Evolutionary conservation across 1,140 invertebrate species (phyloP), one percentile per base, ranked within the genome.

Genomic region (Eriosoma lanigerum): DNA sequence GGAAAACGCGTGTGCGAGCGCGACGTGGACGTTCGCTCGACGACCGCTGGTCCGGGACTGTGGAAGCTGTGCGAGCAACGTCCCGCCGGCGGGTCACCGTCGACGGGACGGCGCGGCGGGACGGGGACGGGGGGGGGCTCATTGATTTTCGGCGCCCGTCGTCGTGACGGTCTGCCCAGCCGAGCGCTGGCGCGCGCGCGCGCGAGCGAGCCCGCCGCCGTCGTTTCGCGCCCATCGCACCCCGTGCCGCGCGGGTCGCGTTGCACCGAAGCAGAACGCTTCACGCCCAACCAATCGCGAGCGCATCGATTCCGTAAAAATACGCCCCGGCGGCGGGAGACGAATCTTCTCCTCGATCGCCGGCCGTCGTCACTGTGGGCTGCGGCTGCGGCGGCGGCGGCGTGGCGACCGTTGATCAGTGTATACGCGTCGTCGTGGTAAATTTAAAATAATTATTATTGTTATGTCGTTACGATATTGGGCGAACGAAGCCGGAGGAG

Each of bases 391-490:
- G n/a, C n/a, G 52, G 52, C 1, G n/a, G 21, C 66, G 21, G 3
- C 21, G 44, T 2, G 66, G 8, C 13, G 17, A 19, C 38, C 68
- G 54, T 13, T 82, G 58, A 24, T n/a, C n/a, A n/a, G 83, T 76
- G 46, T 87, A 88, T 48, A 15, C 46, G 10, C 50, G 66, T 70
- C n/a, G 68, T 72, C 17, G 48, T 72, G 52, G 68, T 52, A 52
- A n/a, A 52, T 50, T 29, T 72, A 72, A 52, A 52, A 72, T 72
- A 52, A 72, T 72, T 72, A 72, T 72, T 8, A 38, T 38, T 8
- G 32, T 38, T 38, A 4, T 38, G n/a, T n/a, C 66, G 46, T 50
- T 19, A 19, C 66, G 66, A 46, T 52, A 17, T 12, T 19, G 50
- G 50, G 3, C 15, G 50, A 17, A 52, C 15, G 50, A 17, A 17